Conservation (phyloP, 1,140 invertebrate genomes). For the Diabrotica undecimpunctata region DNA sequence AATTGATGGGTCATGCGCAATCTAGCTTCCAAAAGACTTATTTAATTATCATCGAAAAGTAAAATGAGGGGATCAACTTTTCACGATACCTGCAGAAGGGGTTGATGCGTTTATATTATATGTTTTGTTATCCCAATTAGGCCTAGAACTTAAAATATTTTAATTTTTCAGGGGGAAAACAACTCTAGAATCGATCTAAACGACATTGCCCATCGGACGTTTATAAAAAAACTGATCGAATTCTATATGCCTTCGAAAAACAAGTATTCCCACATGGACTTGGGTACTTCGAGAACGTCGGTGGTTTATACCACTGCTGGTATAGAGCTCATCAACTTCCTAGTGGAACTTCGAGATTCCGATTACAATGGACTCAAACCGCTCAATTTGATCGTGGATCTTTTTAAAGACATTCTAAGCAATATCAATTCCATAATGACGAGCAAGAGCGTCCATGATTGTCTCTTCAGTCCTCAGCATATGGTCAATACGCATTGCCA, state of each 20-base stretch:
- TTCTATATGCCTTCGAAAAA: conserved; percentile 87
- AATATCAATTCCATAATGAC: conserved; percentile 72
- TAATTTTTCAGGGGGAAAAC: conserved; percentile 35
- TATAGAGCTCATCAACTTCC: conserved; percentile 73
- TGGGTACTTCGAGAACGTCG: conserved; percentile 49
- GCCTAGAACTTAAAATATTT: too few relatives aligned
- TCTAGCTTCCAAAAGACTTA: too few relatives aligned
- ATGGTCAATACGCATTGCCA: conserved; percentile 86
- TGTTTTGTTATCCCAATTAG: too few relatives aligned
- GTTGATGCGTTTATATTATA: too few relatives aligned
- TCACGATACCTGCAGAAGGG: too few relatives aligned
- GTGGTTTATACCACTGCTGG: conserved; percentile 68
- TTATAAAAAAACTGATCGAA: conserved; percentile 75
- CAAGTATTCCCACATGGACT: conserved; percentile 74
- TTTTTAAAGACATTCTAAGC: conserved; percentile 74
- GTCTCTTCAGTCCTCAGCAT: conserved; percentile 82
- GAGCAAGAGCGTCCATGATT: conserved; percentile 76
- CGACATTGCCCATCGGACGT: conserved; percentile 73
- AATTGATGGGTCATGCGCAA: too few relatives aligned
- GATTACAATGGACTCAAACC: conserved; percentile 24
- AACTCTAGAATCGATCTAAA: conserved; percentile 54
- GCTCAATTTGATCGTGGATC: conserved; percentile 61
- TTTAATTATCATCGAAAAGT: too few relatives aligned
- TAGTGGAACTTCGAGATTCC: conserved; percentile 61
- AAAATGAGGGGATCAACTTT: too few relatives aligned